A percentile compares a stretch with the other conserved stretches of the same genome.
phyloP scores from a whole-genome alignment of 2,113 vertebrate species.

The Corythaeola cristata region DNA sequence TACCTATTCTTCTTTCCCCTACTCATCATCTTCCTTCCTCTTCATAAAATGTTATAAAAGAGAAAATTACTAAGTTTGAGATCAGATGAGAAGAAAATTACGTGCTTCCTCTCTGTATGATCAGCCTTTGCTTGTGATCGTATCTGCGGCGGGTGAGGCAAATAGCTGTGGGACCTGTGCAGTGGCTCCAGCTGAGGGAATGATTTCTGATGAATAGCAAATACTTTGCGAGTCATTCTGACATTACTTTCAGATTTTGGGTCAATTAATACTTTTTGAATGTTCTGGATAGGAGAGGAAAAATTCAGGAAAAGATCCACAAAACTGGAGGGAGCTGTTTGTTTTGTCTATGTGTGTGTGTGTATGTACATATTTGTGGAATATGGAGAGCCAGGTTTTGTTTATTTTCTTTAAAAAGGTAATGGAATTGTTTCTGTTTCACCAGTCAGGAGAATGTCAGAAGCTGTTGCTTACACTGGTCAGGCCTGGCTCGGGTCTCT shows the following conservation, averaged over 20 bases:
- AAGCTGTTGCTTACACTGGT: not conserved
- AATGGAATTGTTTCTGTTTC: not conserved
- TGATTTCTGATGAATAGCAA: not conserved
- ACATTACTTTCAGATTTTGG: not conserved
- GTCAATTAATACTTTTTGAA: not conserved
- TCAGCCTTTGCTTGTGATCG: not conserved
- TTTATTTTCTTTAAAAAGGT: not conserved
- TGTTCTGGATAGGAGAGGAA: not conserved
- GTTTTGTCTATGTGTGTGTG: not conserved
- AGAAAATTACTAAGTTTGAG: slow-evolving; percentile 21
- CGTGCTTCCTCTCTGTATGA: not conserved
- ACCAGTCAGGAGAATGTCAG: accelerated
- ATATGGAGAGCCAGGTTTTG: not conserved
- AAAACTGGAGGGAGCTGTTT: not conserved
- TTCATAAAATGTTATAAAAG: not conserved
- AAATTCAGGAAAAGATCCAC: not conserved
- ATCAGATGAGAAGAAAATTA: slow-evolving; percentile 4
- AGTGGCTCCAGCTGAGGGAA: not conserved
- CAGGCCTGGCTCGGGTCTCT: not conserved
- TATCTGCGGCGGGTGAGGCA: not conserved
- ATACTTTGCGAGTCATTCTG: not conserved
- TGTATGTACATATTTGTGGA: not conserved
- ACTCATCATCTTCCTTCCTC: slow-evolving; percentile 3
- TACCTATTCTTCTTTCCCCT: slow-evolving; percentile 1
- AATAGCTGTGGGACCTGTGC: not conserved